These are phyloP conservation scores for Drosophila kambysellisi DNA, from an alignment of 2,888 invertebrate species.

Conservation along the genomic window DNA sequence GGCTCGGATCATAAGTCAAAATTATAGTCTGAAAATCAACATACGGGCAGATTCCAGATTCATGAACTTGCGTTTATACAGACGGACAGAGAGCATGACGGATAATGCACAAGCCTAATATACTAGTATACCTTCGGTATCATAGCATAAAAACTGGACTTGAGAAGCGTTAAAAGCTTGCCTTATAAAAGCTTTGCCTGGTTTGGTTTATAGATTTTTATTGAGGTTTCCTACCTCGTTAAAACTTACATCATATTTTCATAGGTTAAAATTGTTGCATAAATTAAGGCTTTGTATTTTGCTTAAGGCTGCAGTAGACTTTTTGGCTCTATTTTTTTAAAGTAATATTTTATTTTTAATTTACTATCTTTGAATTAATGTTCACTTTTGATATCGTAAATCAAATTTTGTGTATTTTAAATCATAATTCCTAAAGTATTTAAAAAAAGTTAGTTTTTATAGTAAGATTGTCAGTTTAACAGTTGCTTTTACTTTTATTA, in stretches of 20 bases:
- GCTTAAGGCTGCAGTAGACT: slow-evolving; percentile 2
- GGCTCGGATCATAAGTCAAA: no score
- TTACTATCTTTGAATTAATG: neutral
- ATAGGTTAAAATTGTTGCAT: slow-evolving; percentile 1
- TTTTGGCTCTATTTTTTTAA: neutral
- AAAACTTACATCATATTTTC: neutral
- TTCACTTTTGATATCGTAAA: rapidly evolving
- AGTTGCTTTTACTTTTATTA: neutral
- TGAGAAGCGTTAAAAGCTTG: slow-evolving; percentile 2
- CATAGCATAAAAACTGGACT: neutral
- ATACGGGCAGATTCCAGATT: no score
- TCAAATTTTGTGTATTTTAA: neutral
- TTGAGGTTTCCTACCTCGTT: slow-evolving; percentile 2
- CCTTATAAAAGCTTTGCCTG: neutral
- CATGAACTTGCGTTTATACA: no score
- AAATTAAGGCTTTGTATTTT: slow-evolving; percentile 11
- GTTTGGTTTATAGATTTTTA: neutral
- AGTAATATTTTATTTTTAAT: neutral
- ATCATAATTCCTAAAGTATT: neutral
- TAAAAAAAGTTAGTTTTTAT: neutral
- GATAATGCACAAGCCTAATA: no score
- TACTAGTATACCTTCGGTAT: no score
- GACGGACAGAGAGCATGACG: no score
- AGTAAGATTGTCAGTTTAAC: neutral
- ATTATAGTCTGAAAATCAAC: no score